Conservation (phyloP, 2,113 vertebrate genomes). For the Rhabdornis inornatus region DNA sequence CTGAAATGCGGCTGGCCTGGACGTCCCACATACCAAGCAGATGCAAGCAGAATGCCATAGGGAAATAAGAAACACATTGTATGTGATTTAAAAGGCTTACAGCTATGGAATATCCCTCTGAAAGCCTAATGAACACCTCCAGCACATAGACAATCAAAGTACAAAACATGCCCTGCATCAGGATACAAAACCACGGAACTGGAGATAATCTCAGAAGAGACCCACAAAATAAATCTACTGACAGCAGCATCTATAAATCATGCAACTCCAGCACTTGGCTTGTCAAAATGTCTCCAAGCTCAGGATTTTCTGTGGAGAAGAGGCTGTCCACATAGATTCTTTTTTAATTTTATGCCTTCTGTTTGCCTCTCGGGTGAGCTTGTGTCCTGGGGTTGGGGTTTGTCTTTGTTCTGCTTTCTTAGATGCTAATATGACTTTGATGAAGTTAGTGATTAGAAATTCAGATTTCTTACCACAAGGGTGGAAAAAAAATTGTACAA, state of each 20-base stretch:
- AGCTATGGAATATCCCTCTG: conserved; percentile 82
- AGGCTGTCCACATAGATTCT: neutral
- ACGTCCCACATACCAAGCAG: conserved; percentile 71
- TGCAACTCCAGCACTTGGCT: neutral
- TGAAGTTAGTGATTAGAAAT: neutral
- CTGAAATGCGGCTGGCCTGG: conserved; percentile 72
- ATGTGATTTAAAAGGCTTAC: conserved; percentile 83
- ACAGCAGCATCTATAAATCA: conserved; percentile 45
- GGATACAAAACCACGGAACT: conserved; percentile 45
- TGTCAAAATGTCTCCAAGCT: conserved; percentile 16
- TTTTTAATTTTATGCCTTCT: conserved; percentile 15
- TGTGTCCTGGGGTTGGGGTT: neutral
- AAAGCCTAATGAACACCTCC: conserved; percentile 80
- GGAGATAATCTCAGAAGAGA: conserved; percentile 16
- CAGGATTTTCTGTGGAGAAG: conserved; percentile 15
- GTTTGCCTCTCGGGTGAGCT: neutral
- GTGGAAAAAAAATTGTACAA: neutral
- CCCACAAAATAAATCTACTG: conserved; percentile 19
- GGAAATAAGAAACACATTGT: conserved; percentile 86
- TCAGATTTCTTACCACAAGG: neutral
- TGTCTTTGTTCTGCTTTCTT: neutral
- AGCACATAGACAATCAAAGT: conserved; percentile 75
- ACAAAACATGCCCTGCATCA: conserved; percentile 43
- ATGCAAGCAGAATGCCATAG: conserved; percentile 75
- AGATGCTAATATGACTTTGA: neutral